These are phyloP conservation scores for Platichthys flesus DNA, from an alignment of 2,113 vertebrate genomes.

Conservation along the genomic window DNA sequence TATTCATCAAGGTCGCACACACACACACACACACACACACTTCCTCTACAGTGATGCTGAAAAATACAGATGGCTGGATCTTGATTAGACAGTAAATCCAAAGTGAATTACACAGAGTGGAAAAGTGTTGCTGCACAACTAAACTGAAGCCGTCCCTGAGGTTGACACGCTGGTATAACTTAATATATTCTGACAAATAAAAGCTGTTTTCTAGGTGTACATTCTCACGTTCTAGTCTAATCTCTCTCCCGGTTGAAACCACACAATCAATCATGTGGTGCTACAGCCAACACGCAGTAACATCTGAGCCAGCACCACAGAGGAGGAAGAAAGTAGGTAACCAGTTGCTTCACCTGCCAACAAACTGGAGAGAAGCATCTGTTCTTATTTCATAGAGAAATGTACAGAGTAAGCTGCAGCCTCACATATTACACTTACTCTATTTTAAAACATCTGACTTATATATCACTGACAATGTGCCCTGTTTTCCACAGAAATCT, in stretches of 20 bases:
- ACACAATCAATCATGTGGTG: no score
- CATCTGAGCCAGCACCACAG: no score
- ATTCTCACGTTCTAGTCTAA: no score
- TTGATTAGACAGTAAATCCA: constrained; percentile 39
- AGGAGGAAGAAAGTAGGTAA: no score
- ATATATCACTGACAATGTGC: no score
- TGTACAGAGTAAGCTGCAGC: neutral
- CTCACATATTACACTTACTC: no score
- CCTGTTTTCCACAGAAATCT: no score
- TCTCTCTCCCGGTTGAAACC: no score
- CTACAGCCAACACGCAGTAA: no score
- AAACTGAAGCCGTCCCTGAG: neutral
- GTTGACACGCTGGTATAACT: neutral
- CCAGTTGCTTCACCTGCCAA: no score
- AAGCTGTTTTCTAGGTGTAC: neutral
- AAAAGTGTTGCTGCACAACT: constrained; percentile 6
- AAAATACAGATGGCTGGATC: constrained; percentile 32
- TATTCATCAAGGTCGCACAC: constrained; percentile 48
- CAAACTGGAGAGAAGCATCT: no score
- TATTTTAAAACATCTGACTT: no score
- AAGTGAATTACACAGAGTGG: constrained; percentile 10
- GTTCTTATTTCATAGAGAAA: neutral
- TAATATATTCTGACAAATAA: neutral
- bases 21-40: constrained; percentile 7
- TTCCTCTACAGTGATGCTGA: constrained; percentile 19